Evolutionary conservation across 2,797 vertebrate species (phyloP).

Genomic region (Brachyrhaphis roseni): DNA sequence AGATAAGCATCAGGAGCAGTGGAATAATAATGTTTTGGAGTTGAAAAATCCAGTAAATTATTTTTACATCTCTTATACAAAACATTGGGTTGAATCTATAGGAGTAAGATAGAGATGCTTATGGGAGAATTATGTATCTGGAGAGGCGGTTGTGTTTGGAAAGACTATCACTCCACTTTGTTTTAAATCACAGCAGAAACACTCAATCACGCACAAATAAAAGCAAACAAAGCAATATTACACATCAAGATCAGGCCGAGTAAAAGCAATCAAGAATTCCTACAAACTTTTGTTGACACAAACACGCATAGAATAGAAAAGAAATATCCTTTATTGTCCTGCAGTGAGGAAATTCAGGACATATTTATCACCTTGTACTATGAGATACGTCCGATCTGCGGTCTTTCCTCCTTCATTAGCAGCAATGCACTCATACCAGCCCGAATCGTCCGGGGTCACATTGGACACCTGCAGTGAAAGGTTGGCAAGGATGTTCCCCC

Average conservation of each 20-base stretch:
- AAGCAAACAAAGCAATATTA: not conserved
- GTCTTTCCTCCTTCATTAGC: slow-evolving; percentile 87
- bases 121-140: slow-evolving; percentile 48
- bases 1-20: slow-evolving; percentile 26
- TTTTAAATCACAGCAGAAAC: slow-evolving; percentile 44
- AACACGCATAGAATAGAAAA: not conserved
- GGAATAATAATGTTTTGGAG: slow-evolving; percentile 26
- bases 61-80: slow-evolving; percentile 67
- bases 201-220: slow-evolving; percentile 8
- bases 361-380: slow-evolving; percentile 87
- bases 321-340: too few relatives aligned
- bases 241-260: not conserved
- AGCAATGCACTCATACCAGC: slow-evolving; percentile 88
- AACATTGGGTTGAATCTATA: slow-evolving; percentile 64
- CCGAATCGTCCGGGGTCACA: slow-evolving; percentile 79
- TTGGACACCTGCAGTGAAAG: slow-evolving; percentile 85
- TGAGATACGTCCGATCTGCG: slow-evolving; percentile 82
- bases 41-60: slow-evolving; percentile 66
- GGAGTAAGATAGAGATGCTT: slow-evolving; percentile 14
- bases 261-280: not conserved
- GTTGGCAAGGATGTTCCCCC: slow-evolving; percentile 78
- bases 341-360: too few relatives aligned
- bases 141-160: slow-evolving; percentile 31
- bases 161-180: slow-evolving; percentile 19
- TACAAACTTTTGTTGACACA: not conserved